These are phyloP conservation scores for Pachycephala philippinensis DNA, from an alignment of 2,113 vertebrate genomes.

Conservation along the genomic window DNA sequence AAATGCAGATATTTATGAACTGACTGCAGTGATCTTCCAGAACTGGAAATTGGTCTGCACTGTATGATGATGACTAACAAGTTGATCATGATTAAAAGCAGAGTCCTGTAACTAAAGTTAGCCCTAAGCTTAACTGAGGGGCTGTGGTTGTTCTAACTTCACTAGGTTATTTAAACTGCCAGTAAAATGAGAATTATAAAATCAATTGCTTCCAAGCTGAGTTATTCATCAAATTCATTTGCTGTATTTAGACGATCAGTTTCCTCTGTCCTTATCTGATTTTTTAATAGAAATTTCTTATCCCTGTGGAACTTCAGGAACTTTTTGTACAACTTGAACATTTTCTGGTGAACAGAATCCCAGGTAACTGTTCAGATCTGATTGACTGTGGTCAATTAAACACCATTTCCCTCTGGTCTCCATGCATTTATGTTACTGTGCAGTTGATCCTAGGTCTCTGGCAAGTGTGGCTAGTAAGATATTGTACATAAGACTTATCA, in stretches of 20 bases:
- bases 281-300: neutral
- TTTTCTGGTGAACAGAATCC: neutral
- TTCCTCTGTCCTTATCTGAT: conserved; percentile 5
- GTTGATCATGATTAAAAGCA: conserved; percentile 62
- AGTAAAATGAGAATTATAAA: conserved; percentile 16
- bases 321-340: neutral
- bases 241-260: neutral
- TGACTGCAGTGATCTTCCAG: conserved; percentile 32
- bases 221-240: neutral
- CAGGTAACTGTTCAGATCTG: neutral
- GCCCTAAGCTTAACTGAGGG: neutral
- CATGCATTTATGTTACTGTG: neutral
- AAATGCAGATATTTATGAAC: conserved; percentile 59
- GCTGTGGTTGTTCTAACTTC: neutral
- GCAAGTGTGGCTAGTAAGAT: neutral
- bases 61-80: conserved; percentile 53
- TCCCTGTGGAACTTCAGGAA: neutral
- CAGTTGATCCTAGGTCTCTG: neutral
- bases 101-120: conserved; percentile 41
- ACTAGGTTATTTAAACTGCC: neutral
- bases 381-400: neutral
- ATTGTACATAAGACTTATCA: neutral
- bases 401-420: neutral
- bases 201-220: conserved; percentile 17
- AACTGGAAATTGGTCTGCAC: conserved; percentile 46